These are phyloP conservation scores for Pogonocherus hispidulus DNA, from an alignment of 2,888 invertebrate species.

Conservation along the genomic window DNA sequence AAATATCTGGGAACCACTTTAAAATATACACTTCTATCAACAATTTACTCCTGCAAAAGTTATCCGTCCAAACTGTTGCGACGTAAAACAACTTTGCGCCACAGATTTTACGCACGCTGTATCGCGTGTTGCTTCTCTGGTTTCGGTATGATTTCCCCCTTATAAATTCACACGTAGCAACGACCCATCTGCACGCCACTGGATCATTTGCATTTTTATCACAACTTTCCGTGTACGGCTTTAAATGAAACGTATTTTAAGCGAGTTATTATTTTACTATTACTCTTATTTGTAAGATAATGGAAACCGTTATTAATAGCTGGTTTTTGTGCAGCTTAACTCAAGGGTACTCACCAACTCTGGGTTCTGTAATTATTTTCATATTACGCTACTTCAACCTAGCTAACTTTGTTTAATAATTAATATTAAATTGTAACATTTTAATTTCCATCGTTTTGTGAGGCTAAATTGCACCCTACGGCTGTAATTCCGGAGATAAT, in stretches of 20 bases:
- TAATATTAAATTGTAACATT: slow-evolving; percentile 23
- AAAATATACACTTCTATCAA: no score
- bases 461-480: slow-evolving; percentile 8
- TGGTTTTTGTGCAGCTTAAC: slow-evolving; percentile 27
- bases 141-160: no score
- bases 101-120: no score
- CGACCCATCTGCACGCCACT: slow-evolving; percentile 1
- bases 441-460: slow-evolving; percentile 19
- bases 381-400: slow-evolving; percentile 39
- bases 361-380: slow-evolving; percentile 42
- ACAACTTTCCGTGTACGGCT: slow-evolving; percentile 56
- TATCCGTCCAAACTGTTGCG: no score
- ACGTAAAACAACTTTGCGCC: no score
- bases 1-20: no score
- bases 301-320: slow-evolving; percentile 36
- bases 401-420: slow-evolving; percentile 38
- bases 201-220: slow-evolving; percentile 58
- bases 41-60: no score
- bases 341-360: slow-evolving; percentile 13
- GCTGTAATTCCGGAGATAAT: slow-evolving; percentile 14
- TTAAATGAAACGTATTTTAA: slow-evolving; percentile 56
- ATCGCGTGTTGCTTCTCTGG: no score
- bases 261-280: slow-evolving; percentile 59
- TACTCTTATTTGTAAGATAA: slow-evolving; percentile 52
- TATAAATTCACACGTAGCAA: background rate